Evolutionary conservation across 2,797 vertebrate species (phyloP), one percentile per base, ranked within the genome.

Genomic region (Galago senegalensis): DNA sequence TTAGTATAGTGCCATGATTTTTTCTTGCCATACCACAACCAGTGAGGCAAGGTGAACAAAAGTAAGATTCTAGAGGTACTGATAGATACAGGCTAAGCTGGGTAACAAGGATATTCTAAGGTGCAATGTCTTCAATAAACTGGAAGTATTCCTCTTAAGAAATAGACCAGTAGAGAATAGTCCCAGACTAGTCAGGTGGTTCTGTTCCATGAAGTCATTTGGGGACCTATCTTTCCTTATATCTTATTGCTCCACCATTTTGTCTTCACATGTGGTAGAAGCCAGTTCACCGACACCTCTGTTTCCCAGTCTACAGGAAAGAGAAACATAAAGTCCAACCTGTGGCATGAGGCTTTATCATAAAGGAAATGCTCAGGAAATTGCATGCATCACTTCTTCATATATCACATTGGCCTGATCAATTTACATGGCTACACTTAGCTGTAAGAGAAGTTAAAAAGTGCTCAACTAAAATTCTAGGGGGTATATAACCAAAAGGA

Each of bases 391-490:
- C 27, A 77, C 18, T 94, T 90, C 37, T 85, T 93, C 63, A 25
- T 16, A 53, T 31, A 56, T 67, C 17, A 88, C 58, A 60, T 37
- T 75, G 49, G 37, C 49, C 27, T 65, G 8, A 37, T 91, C 53
- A 63, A 67, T 40, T 37, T 37, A 5, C 37, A 63, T 65, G 40
- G 31, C 34, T 31, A 27, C 46, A 87, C 58, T 8, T 76, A 89
- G 40, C 56, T 69, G 46, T 27, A 73, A 49, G 25, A 73, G 29
- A 85, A 91, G 17, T n/a, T 85, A 91, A 46, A 49, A 84, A 83
- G 92, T 95, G 27, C 25, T 86, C 56, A 87, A n/a, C 20, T 88
- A 69, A 94, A 75, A 61, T 34, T 65, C 67, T 56, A 58, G 16
- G 23, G 49, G 10, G 4, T 67, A 20, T 90, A 25, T n/a, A 95